phyloP scores from a whole-genome alignment of 2,113 vertebrate species.

The Plotosus lineatus region DNA sequence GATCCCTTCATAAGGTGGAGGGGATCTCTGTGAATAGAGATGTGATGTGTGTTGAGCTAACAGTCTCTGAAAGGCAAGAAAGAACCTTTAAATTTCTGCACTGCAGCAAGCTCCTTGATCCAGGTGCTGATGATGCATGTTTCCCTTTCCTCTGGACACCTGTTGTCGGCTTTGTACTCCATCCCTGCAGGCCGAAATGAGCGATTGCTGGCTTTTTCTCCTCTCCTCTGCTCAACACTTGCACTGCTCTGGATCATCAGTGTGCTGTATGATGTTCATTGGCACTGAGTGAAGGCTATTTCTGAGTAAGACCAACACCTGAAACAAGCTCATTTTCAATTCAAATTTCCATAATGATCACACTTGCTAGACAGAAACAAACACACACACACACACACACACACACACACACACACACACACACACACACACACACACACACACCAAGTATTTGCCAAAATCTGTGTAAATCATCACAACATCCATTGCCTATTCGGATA shows the following conservation, averaged over 20 bases:
- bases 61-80: slow-evolving; percentile 19
- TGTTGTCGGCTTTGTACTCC: slow-evolving; percentile 52
- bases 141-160: slow-evolving; percentile 61
- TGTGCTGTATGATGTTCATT: not conserved
- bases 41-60: slow-evolving; percentile 1
- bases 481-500: not conserved
- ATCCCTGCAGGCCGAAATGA: slow-evolving; percentile 54
- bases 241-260: slow-evolving; percentile 18
- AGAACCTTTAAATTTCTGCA: slow-evolving; percentile 34
- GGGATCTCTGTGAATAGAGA: slow-evolving; percentile 17
- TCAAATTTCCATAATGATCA: slow-evolving; percentile 18
- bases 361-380: not conserved
- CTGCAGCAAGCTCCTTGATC: slow-evolving; percentile 46
- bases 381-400: not conserved
- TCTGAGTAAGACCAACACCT: slow-evolving; percentile 29
- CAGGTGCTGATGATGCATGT: slow-evolving; percentile 67
- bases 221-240: slow-evolving; percentile 53
- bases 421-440: not conserved
- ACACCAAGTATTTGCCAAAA: slow-evolving; percentile 29
- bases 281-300: slow-evolving; percentile 13
- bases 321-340: slow-evolving; percentile 34
- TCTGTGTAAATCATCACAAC: slow-evolving; percentile 32
- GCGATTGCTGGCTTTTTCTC: slow-evolving; percentile 34
- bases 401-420: not conserved
- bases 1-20: slow-evolving; percentile 13